Conservation (phyloP, 2,113 vertebrate genomes). For the human region DNA sequence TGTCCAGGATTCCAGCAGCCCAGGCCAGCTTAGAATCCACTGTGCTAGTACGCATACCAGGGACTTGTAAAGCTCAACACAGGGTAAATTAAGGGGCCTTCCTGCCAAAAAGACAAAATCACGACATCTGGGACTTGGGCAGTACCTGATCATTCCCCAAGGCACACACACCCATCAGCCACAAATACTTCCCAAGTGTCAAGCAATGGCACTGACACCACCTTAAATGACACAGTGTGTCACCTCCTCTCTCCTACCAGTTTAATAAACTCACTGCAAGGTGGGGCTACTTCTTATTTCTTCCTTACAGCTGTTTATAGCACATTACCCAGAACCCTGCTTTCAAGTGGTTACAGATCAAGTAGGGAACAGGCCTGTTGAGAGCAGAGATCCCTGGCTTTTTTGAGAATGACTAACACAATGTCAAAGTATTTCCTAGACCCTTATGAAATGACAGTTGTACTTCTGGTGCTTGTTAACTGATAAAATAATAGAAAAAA, state of each 20-base stretch:
- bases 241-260: neutral
- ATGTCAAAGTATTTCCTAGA: neutral
- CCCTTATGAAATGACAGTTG: neutral
- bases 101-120: neutral
- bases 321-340: neutral
- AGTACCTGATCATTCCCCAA: neutral
- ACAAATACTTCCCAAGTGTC: neutral
- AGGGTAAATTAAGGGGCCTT: neutral
- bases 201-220: neutral
- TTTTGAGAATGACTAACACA: neutral
- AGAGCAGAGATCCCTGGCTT: neutral
- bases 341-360: neutral
- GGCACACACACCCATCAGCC: no score
- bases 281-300: neutral
- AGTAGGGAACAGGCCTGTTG: neutral
- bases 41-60: no score
- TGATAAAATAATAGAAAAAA: neutral
- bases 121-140: no score
- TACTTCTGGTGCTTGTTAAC: neutral
- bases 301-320: neutral
- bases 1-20: neutral
- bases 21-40: neutral
- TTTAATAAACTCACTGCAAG: neutral
- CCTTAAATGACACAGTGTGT: neutral
- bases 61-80: neutral